Percentiles rank a stretch among this genome's conserved stretches.
Evolutionary conservation across 2,113 vertebrate species (phyloP).

Genomic region (Coracopsis vasa): DNA sequence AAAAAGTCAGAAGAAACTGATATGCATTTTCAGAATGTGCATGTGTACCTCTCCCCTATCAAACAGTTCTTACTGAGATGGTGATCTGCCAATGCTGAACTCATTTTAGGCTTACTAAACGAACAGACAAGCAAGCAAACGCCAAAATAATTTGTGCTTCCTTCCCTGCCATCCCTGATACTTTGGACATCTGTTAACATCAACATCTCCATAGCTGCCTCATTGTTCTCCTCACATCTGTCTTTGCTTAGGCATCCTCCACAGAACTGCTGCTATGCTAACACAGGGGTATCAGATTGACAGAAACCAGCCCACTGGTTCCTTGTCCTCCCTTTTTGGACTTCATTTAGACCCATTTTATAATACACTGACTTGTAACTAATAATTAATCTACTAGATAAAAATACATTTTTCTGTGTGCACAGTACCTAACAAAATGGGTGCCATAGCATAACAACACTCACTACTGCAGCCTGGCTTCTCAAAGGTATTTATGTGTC

Average conservation of each 20-base stretch:
- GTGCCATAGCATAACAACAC: background rate
- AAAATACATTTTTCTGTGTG: background rate
- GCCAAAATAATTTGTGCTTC: background rate
- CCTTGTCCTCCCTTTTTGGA: background rate
- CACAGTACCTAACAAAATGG: background rate
- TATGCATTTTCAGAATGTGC: background rate
- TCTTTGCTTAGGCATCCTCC: background rate
- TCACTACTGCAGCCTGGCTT: background rate
- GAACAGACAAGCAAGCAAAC: background rate
- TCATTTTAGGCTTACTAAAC: background rate
- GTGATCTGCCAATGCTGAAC: background rate
- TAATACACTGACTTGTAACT: rapidly evolving
- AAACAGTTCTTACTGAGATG: background rate
- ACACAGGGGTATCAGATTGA: background rate
- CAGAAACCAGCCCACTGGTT: background rate
- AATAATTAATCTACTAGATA: background rate
- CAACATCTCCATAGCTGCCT: background rate
- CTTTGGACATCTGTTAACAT: background rate
- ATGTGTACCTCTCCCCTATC: background rate
- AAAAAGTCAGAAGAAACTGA: background rate
- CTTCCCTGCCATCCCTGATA: background rate
- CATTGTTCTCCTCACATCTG: background rate
- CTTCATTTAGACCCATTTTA: background rate
- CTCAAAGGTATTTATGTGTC: background rate
- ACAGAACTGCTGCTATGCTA: background rate